Conservation (phyloP, 2,797 vertebrate genomes). For the Malurus leucopterus region DNA sequence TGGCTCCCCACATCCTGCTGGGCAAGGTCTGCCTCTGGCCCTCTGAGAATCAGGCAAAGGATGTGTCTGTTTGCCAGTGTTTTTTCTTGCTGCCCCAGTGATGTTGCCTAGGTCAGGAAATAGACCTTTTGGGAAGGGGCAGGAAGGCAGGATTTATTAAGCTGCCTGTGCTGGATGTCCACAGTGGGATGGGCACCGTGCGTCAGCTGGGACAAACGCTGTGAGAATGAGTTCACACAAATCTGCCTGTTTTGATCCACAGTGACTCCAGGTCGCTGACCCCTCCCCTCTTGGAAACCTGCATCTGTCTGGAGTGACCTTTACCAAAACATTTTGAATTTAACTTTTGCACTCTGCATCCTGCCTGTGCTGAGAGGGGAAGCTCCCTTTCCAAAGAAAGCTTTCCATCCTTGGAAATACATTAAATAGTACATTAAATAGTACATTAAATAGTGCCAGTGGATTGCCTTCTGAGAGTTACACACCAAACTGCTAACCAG, state of each 20-base stretch:
- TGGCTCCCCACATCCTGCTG: slow-evolving; percentile 54
- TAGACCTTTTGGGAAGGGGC: slow-evolving; percentile 13
- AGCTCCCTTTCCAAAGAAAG: not conserved
- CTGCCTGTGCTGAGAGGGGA: not conserved
- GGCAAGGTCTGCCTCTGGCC: slow-evolving; percentile 2
- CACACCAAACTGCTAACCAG: not conserved
- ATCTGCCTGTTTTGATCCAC: not conserved
- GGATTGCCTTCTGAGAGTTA: not conserved
- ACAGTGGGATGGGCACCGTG: not conserved
- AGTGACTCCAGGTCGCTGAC: not conserved
- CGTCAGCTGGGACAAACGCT: accelerated
- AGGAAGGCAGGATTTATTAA: slow-evolving; percentile 6
- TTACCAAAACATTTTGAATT: not conserved
- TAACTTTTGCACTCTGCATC: not conserved
- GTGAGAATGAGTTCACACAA: not conserved
- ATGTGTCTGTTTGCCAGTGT: slow-evolving; percentile 14
- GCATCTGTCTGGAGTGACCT: not conserved
- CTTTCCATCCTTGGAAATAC: not conserved
- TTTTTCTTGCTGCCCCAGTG: slow-evolving; percentile 23
- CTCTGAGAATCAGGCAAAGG: slow-evolving; percentile 33
- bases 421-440: not conserved
- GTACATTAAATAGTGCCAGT: not conserved
- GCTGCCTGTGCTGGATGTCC: not conserved
- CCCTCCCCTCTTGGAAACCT: not conserved
- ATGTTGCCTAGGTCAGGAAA: slow-evolving; percentile 42